phyloP scores from a whole-genome alignment of 2,113 vertebrate species.

The Silurus asotus region DNA sequence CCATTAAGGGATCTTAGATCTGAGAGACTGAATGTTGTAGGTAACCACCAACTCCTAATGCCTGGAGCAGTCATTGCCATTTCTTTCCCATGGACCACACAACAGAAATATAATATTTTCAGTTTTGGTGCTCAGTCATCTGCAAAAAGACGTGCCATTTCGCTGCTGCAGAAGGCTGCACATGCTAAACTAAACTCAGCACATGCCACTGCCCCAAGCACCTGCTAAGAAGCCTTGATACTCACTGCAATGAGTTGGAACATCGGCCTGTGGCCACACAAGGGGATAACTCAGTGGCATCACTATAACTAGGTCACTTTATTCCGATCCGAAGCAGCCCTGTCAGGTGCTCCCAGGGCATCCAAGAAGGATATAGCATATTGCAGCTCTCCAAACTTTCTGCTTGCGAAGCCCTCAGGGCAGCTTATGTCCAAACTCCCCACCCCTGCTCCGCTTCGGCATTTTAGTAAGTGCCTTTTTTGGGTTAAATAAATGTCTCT shows the following conservation, averaged over 20 bases:
- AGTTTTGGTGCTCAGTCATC: not conserved
- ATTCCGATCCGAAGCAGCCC: slow-evolving; percentile 37
- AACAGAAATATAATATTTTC: slow-evolving; percentile 16
- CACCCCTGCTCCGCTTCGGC: not conserved
- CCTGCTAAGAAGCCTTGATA: slow-evolving; percentile 47
- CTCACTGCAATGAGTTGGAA: slow-evolving; percentile 32
- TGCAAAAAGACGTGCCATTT: not conserved
- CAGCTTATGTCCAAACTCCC: slow-evolving; percentile 41
- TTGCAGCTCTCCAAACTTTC: slow-evolving; percentile 33
- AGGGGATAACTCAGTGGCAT: slow-evolving; percentile 33
- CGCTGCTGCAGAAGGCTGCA: not conserved
- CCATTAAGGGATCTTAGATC: not conserved
- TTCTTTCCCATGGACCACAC: not conserved
- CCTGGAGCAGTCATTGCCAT: not conserved
- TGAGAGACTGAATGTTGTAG: slow-evolving; percentile 11
- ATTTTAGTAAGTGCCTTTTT: not conserved
- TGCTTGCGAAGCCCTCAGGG: slow-evolving; percentile 41
- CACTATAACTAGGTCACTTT: slow-evolving; percentile 46
- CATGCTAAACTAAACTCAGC: slow-evolving; percentile 36
- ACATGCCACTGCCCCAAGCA: slow-evolving; percentile 42
- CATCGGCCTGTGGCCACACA: slow-evolving; percentile 41
- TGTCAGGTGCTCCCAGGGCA: slow-evolving; percentile 40
- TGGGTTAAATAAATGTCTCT: not conserved
- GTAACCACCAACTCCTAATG: not conserved
- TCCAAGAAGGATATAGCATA: slow-evolving; percentile 40